Percentiles rank a stretch among this genome's conserved stretches.
Evolutionary conservation across 30 jellyfish, hydroid and myxozoan species (phyloP).

Genomic region (Nemopilema nomurai): DNA sequence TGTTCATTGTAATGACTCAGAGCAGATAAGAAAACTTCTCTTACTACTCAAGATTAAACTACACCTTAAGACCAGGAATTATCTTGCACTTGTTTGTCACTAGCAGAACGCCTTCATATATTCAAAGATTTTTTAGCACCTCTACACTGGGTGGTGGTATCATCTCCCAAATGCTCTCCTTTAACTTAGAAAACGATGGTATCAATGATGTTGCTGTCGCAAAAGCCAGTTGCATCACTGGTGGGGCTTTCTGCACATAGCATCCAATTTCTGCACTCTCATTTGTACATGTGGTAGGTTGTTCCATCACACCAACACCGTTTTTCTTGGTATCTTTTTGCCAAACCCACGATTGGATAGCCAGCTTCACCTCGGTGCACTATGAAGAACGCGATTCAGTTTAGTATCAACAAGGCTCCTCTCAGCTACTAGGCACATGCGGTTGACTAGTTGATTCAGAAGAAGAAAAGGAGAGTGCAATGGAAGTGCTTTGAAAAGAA

Average conservation of each 20-base stretch:
- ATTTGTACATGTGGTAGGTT: neutral
- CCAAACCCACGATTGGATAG: neutral
- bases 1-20: too few species aligned
- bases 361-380: neutral
- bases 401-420: too few species aligned
- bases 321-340: neutral
- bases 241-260: constrained; percentile 7
- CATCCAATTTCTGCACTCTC: neutral
- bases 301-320: neutral
- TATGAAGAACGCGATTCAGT: too few species aligned
- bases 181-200: constrained; percentile 15
- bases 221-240: neutral
- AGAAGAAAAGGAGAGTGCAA: too few species aligned
- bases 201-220: neutral
- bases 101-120: too few species aligned
- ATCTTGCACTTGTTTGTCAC: too few species aligned
- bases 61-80: too few species aligned
- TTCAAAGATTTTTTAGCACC: neutral
- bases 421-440: too few species aligned
- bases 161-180: neutral
- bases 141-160: neutral
- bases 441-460: too few species aligned
- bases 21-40: too few species aligned
- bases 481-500: too few species aligned
- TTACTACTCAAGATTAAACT: too few species aligned